phyloP scores from a whole-genome alignment of 2,888 invertebrate species.

The Podotricha telesiphe region DNA sequence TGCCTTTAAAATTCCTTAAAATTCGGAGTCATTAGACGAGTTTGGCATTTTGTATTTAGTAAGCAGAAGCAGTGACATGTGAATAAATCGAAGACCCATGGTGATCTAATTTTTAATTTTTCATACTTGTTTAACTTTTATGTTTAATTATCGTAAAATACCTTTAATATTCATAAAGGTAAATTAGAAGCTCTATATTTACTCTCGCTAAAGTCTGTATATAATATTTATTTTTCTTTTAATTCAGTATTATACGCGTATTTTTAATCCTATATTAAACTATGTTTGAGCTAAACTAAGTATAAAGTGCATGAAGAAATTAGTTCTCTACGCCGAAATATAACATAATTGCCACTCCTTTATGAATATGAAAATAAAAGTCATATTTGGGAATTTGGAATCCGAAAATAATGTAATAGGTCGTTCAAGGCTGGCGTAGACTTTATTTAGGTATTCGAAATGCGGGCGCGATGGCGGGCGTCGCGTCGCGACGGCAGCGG shows the following conservation, averaged over 20 bases:
- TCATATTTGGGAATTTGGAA: conserved; percentile 17
- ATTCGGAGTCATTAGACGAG: conserved; percentile 77
- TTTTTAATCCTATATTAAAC: background rate
- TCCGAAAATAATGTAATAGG: conserved; percentile 53
- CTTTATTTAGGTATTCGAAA: conserved; percentile 67
- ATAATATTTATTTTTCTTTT: background rate
- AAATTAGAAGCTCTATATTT: background rate
- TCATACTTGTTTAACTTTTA: background rate
- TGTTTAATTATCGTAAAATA: background rate
- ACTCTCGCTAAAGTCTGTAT: background rate
- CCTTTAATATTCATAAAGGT: background rate
- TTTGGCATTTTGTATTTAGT: conserved; percentile 75
- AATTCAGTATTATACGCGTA: background rate
- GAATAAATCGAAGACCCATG: conserved; percentile 54
- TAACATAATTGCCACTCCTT: background rate
- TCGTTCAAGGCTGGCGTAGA: conserved; percentile 68
- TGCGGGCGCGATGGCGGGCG: conserved; percentile 55
- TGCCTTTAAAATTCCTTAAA: conserved; percentile 55
- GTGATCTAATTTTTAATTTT: conserved; percentile 13
- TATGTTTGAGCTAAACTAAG: too few species aligned
- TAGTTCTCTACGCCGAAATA: background rate
- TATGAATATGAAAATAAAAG: conserved; percentile 12
- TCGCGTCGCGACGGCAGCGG: conserved; percentile 47
- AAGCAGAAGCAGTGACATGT: conserved; percentile 64
- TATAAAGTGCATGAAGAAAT: background rate